Evolutionary conservation across 2,888 invertebrate species (phyloP), one percentile per base, ranked within the genome.

Genomic region (Erebia aethiops): DNA sequence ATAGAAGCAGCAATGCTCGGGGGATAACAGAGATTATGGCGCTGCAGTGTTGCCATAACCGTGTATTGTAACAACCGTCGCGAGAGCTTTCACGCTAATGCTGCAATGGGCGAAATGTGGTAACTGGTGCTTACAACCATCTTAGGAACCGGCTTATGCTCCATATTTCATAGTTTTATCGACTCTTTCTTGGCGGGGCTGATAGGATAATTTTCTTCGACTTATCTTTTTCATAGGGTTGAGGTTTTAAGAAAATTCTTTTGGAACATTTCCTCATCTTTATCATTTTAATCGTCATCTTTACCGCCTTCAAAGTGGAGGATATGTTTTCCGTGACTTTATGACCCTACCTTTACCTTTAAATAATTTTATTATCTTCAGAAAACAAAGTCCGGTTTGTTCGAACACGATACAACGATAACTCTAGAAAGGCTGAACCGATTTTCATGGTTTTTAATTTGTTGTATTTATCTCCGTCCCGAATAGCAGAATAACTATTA

Each of bases 1-100:
- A 61, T 67, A 70, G 71, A 69, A 72, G 67, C 73, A 68, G 62
- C 70, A 74, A 75, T 73, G 73, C 81, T 73, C 75, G 35, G 43
- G 72, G 73, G 71, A 75, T 73, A 69, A 71, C 65, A 63, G 63
- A 72, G 69, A 69, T 74, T 72, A 74, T 61, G 61, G 71, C 70
- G 66, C 71, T 69, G 68, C 71, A 65, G 71, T 54, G 69, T 54
- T 65, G 70, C 70, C 70, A 65, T 65, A 70, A 70, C 70, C 63
- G 51, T 64, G 65, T 65, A 60, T 57, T 43, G 70, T 51, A 63
- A 57, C 58, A 58, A 67, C 58, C 60, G 9, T 3, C 68, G 58
- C 61, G 58, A 70, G 51, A 57, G 71, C 72, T 74, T 67, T 74
- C 62, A 68, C 67, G 68, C 70, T 74, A 72, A 74, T 72, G 70